Evolutionary conservation across 2,113 vertebrate genomes (phyloP), one percentile per base, ranked within the genome.

Genomic region (Trichomycterus rosablanca): DNA sequence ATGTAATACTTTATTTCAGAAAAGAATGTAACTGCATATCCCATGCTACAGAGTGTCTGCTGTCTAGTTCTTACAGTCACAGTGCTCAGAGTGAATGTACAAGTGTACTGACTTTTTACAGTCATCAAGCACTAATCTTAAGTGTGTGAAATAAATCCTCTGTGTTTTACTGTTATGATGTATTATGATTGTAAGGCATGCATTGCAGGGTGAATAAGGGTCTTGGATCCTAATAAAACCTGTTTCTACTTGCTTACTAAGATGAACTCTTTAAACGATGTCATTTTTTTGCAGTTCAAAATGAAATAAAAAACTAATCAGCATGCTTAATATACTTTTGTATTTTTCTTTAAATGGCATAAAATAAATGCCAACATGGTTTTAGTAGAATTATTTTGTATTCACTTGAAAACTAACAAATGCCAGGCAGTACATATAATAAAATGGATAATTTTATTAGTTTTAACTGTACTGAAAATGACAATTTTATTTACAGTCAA

Each of bases 191-290:
- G 1, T 39, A 14, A 59, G 15, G 44, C 22, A 39, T 49, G 58
- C 20, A 24, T 49, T 49, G 9, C n/a, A 18, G 44, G 20, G 37
- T 16, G 3, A 12, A 3, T 61, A n/a, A n/a, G n/a, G n/a, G n/a
- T n/a, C n/a, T n/a, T n/a, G n/a, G 34, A 2, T 4, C 12, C 26
- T 24, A 37, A 34, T 11, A 9, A 57, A 24, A 9, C 8, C 15
- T n/a, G 18, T 32, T 30, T 65, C 22, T 37, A 59, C 5, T 35
- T 48, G 14, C 19, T 59, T 35, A 59, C 48, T 60, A 40, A 50
- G 40, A n/a, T 50, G 14, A 26, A 14, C 9, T 18, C 22, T 10
- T 22, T 10, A 4, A 28, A 45, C 32, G 62, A n/a, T n/a, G n/a
- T n/a, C n/a, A n/a, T n/a, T n/a, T n/a, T n/a, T n/a, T n/a, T n/a